Percentiles rank a stretch among this genome's conserved stretches.
Conservation (phyloP, 2,888 invertebrate species). For the Chalcis sispes region DNA sequence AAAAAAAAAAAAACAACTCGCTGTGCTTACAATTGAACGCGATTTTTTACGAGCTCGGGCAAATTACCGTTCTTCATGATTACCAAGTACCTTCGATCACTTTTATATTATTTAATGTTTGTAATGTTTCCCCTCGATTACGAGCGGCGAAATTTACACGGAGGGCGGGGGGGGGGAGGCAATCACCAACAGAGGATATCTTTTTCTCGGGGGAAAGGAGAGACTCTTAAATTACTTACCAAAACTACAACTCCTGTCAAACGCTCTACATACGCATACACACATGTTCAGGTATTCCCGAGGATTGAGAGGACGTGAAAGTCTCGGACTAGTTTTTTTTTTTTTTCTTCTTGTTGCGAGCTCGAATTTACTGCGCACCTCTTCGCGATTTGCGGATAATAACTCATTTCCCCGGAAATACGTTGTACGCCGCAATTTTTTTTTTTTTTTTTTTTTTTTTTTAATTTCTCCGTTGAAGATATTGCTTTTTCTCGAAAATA, state of each 20-base stretch:
- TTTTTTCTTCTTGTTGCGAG: neutral
- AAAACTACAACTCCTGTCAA: constrained; percentile 36
- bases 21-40: neutral
- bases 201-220: constrained; percentile 6
- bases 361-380: neutral
- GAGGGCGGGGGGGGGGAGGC: neutral
- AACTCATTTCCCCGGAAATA: neutral
- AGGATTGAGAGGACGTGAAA: constrained; percentile 28
- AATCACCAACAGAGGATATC: constrained; percentile 25
- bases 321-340: neutral
- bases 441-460: neutral
- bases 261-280: neutral
- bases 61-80: too few relatives aligned
- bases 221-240: constrained; percentile 42
- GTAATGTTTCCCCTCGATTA: constrained; percentile 7
- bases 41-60: constrained; percentile 25
- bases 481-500: too few relatives aligned
- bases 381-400: neutral
- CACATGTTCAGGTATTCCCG: neutral
- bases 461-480: too few relatives aligned
- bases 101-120: neutral
- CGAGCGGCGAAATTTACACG: constrained; percentile 35
- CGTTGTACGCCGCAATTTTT: constrained; percentile 17
- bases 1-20: too few relatives aligned
- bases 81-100: neutral